Evolutionary conservation across 2,113 vertebrate genomes (phyloP).

Genomic region (Azemiops feae): DNA sequence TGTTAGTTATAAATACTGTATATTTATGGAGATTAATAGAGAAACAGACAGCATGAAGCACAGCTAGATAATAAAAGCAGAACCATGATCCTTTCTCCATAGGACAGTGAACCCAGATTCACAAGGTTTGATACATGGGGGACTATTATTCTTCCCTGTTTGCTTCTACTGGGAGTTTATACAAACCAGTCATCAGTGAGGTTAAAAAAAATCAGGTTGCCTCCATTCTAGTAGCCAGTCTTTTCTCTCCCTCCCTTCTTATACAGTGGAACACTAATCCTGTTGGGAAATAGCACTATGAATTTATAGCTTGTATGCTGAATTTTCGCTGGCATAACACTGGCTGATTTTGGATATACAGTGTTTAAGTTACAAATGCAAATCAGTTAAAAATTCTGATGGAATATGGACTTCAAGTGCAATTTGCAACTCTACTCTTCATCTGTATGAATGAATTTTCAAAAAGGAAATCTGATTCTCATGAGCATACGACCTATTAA

Average conservation of each 20-base stretch:
- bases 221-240: slow-evolving; percentile 28
- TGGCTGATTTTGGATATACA: slow-evolving; percentile 59
- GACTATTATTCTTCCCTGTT: neutral
- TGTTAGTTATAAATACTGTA: slow-evolving; percentile 50
- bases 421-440: neutral
- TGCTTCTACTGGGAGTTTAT: slow-evolving; percentile 25
- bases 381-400: slow-evolving; percentile 56
- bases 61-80: slow-evolving; percentile 40
- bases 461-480: neutral
- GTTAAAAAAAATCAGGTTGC: slow-evolving; percentile 14
- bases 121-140: slow-evolving; percentile 22
- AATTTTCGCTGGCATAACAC: slow-evolving; percentile 59
- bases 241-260: slow-evolving; percentile 39
- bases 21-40: slow-evolving; percentile 62
- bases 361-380: slow-evolving; percentile 64
- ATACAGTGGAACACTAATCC: neutral
- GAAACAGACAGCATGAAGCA: neutral
- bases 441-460: neutral
- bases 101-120: slow-evolving; percentile 11
- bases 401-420: slow-evolving; percentile 6
- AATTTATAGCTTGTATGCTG: slow-evolving; percentile 67
- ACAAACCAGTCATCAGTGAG: slow-evolving; percentile 9
- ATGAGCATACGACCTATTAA: neutral
- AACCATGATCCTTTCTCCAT: slow-evolving; percentile 39
- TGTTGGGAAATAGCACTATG: slow-evolving; percentile 1